Base-by-base conservation (phyloP, 2,113 vertebrate species). In the Polypterus bichir region DNA sequence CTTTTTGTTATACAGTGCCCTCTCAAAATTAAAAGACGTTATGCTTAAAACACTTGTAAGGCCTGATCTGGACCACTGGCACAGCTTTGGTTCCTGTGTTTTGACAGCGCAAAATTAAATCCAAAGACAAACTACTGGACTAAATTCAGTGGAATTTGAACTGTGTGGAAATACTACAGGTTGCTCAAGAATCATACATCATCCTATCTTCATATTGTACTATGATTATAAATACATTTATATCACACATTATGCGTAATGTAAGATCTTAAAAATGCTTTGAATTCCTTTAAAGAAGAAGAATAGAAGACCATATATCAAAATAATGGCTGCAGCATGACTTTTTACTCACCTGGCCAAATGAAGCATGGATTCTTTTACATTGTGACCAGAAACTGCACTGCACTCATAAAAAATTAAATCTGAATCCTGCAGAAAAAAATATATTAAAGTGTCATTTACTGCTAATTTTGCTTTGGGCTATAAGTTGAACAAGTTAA, bases 361-460 rank as follows among this genome's bases (percentile, higher is more conserved):
- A 59, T 92, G 88, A 44, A 88, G 77, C 61, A 97, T 72, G 1
- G 91, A 83, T 62, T 89, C 79, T 0, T 72, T 78, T 54, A 83
- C 81, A 46, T 93, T 92, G 73, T 77, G 80, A 44, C 89, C 90
- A 0, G 86, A 92, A 72, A 69, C 89, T 46, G 91, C 91, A 7
- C 93, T 97, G 87, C 91, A 92, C 75, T 97, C 92, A 9, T 79
- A 92, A 78, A 96, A 97, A 71, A 92, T 85, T 68, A 94, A 73
- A 53, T 66, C 77, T 63, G 77, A 84, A 47, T 91, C 89, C 94
- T 98, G 59, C 8, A 70, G 64, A 57, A 52, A 69, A 67, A 66
- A 54, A 71, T 55, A 73, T 27, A 27, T 27, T 27, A 27, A 27
- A 27, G 27, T 27, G 27, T 27, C 27, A 27, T 27, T 27, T 27